phyloP scores from a whole-genome alignment of 2,797 vertebrate species.

The Periparus ater region DNA sequence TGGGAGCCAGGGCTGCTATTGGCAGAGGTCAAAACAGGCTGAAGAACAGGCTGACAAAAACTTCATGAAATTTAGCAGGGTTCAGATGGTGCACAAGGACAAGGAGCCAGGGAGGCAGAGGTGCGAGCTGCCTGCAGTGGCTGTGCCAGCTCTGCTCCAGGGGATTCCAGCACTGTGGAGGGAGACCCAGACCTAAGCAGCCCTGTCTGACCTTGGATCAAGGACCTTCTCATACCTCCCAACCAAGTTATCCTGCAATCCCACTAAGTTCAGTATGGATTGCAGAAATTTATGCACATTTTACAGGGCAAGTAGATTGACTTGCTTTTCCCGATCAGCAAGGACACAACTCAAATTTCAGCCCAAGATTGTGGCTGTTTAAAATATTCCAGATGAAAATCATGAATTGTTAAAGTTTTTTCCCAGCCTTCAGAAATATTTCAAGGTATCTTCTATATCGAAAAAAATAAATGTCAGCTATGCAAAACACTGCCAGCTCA shows the following conservation, averaged over 20 bases:
- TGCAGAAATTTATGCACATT: not conserved
- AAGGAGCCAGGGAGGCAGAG: not conserved
- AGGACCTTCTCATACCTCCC: not conserved
- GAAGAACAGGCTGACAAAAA: not conserved
- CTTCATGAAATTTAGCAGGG: fast-evolving
- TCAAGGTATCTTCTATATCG: not conserved
- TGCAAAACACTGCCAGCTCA: not conserved
- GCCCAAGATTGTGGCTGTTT: not conserved
- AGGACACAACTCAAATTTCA: not conserved
- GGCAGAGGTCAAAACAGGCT: not conserved
- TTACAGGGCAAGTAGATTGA: not conserved
- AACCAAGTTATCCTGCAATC: not conserved
- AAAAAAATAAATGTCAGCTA: not conserved
- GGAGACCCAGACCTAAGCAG: not conserved
- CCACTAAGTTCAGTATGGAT: not conserved
- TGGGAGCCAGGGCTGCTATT: not conserved
- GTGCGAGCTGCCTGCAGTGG: not conserved
- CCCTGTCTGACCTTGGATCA: not conserved
- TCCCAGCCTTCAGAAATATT: not conserved
- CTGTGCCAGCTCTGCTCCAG: fast-evolving
- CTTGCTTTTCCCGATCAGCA: not conserved
- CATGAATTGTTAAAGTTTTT: not conserved
- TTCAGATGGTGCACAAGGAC: not conserved
- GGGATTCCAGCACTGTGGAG: not conserved
- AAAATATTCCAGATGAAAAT: not conserved